Conservation (phyloP, 1,140 invertebrate genomes). For the Hetaerina americana region DNA sequence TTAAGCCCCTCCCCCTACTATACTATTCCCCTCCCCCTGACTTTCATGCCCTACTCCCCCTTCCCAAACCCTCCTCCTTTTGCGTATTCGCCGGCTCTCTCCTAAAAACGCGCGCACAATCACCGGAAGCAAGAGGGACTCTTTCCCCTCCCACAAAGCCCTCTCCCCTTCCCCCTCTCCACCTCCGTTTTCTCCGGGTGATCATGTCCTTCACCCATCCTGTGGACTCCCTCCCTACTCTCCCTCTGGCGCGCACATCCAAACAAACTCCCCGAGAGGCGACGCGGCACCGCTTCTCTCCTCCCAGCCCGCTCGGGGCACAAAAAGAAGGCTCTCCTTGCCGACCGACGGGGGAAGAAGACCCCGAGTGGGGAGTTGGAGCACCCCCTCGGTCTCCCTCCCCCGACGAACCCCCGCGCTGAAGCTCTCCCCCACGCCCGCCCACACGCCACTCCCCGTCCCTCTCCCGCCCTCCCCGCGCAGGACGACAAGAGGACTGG, state of each 20-base stretch:
- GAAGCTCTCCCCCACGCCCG: too few species aligned
- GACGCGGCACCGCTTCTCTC: too few species aligned
- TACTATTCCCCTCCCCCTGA: too few species aligned
- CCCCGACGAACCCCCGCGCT: background rate
- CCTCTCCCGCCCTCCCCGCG: background rate
- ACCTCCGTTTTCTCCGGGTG: background rate
- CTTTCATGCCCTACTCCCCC: too few species aligned
- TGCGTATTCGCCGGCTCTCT: too few species aligned
- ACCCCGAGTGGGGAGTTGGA: background rate
- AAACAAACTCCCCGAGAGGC: too few species aligned
- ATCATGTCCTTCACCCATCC: too few species aligned
- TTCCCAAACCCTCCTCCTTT: too few species aligned
- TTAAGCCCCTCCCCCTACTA: background rate
- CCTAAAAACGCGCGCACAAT: background rate
- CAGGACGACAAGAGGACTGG: too few species aligned
- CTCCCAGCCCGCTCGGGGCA: too few species aligned
- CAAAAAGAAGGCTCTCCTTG: too few species aligned
- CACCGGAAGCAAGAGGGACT: background rate
- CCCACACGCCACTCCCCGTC: background rate
- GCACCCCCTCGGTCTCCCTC: background rate
- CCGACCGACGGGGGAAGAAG: too few species aligned
- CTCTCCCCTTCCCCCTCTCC: background rate
- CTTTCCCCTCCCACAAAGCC: background rate
- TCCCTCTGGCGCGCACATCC: background rate
- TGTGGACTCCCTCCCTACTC: background rate